Evolutionary conservation across 1,140 invertebrate genomes (phyloP), one percentile per base, ranked within the genome.

Genomic region (Leptestheria dahalacensis): DNA sequence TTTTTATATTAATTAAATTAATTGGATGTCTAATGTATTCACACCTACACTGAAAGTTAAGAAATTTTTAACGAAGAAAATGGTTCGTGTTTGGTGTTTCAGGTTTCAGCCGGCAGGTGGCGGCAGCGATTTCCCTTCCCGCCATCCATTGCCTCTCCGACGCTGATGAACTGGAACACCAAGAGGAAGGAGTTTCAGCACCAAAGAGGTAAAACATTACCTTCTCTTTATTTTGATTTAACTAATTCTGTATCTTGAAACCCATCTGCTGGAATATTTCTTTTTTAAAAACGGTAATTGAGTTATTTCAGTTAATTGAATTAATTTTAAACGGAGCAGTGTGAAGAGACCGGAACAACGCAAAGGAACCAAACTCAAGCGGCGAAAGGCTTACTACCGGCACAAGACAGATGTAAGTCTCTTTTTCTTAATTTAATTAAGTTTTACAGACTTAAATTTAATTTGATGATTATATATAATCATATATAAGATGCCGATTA

Each of bases 371-470:
- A 62, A 62, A 50, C 55, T 62, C 10, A 58, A 62, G 51, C 54
- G 61, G 28, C 48, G 61, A 28, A 62, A 62, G 51, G 61, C 61
- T 20, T 62, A 57, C 23, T 62, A 62, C 49, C 46, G 56, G 23
- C 48, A 57, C 26, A 57, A 62, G 26, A 57, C 48, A 62, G 61
- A 62, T 55, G 61, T 62, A 62, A 58, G 61, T 56, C n/a, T n/a
- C n/a, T n/a, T n/a, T n/a, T n/a, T n/a, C n/a, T n/a, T n/a, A n/a
- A n/a, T n/a, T n/a, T n/a, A n/a, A n/a, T n/a, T n/a, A n/a, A n/a
- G n/a, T n/a, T n/a, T n/a, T n/a, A n/a, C n/a, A n/a, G n/a, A n/a
- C n/a, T n/a, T n/a, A n/a, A n/a, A n/a, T n/a, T n/a, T n/a, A n/a
- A n/a, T n/a, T n/a, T n/a, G n/a, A n/a, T n/a, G n/a, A n/a, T n/a